These are phyloP conservation scores for Xanthorhoe spadicearia DNA, from an alignment of 2,888 invertebrate species.

Conservation along the genomic window DNA sequence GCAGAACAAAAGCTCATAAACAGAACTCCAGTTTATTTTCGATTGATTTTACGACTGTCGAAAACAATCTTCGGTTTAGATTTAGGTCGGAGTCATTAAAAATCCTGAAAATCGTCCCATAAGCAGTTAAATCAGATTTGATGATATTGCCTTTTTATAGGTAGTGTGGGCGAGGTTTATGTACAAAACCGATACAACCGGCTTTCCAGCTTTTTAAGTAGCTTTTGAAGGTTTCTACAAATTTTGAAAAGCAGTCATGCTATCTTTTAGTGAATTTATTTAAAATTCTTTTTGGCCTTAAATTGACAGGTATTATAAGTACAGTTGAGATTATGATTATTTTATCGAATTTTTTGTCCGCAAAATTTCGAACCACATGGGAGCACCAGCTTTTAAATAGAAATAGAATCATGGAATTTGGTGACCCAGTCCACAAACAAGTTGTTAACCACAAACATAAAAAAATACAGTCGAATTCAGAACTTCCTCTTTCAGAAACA, in stretches of 20 bases:
- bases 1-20: slow-evolving; percentile 4
- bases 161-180: slow-evolving; percentile 14
- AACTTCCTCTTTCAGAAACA: too few relatives aligned
- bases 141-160: slow-evolving; percentile 77
- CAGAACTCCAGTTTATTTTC: slow-evolving; percentile 23
- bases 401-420: too few relatives aligned
- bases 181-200: slow-evolving; percentile 5
- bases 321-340: too few relatives aligned
- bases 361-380: too few relatives aligned
- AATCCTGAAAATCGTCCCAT: slow-evolving; percentile 45
- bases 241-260: background rate
- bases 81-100: slow-evolving; percentile 40
- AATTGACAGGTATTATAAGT: too few relatives aligned
- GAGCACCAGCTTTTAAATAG: too few relatives aligned
- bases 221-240: background rate
- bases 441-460: too few relatives aligned
- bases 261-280: background rate
- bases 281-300: too few relatives aligned
- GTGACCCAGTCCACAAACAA: too few relatives aligned
- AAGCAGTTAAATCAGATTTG: slow-evolving; percentile 55
- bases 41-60: slow-evolving; percentile 25
- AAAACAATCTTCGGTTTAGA: slow-evolving; percentile 28
- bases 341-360: too few relatives aligned
- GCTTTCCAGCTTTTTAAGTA: background rate
- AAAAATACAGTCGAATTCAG: too few relatives aligned